Conservation (phyloP, 2,888 invertebrate genomes). For the Nomada goodeniana region DNA sequence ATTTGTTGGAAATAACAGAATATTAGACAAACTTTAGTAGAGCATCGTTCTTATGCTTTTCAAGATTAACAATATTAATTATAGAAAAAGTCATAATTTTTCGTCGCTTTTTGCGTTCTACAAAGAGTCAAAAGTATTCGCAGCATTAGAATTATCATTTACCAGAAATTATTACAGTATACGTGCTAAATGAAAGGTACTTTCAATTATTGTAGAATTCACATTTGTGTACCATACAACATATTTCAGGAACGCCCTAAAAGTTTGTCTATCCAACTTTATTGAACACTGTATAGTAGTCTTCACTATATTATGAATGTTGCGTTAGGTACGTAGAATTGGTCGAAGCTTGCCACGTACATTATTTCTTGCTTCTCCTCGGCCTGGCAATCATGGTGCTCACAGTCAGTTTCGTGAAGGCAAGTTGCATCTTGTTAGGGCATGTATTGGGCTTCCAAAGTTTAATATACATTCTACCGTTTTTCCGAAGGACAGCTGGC, state of each 20-base stretch:
- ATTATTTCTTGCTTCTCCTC: neutral
- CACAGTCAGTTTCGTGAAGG: neutral
- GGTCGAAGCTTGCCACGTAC: conserved; percentile 1
- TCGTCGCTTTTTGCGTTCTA: too few relatives aligned
- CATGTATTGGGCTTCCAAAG: too few relatives aligned
- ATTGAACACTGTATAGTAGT: neutral
- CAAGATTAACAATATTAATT: neutral
- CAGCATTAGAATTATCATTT: too few relatives aligned
- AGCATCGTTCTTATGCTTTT: neutral
- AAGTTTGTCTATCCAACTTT: too few relatives aligned
- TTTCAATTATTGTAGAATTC: too few relatives aligned
- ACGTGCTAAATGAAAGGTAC: too few relatives aligned
- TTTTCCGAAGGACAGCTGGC: neutral
- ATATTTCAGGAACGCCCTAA: too few relatives aligned
- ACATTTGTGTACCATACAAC: too few relatives aligned
- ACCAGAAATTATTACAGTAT: too few relatives aligned
- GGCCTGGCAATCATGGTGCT: neutral
- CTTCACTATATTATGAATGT: neutral
- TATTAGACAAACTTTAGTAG: neutral
- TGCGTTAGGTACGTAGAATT: neutral
- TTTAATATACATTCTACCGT: neutral
- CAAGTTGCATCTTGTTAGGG: neutral
- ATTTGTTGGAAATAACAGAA: too few relatives aligned
- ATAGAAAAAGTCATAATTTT: neutral
- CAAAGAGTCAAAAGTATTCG: too few relatives aligned